Evolutionary conservation across 2,797 vertebrate species (phyloP).

Genomic region (Pteropus rufus): DNA sequence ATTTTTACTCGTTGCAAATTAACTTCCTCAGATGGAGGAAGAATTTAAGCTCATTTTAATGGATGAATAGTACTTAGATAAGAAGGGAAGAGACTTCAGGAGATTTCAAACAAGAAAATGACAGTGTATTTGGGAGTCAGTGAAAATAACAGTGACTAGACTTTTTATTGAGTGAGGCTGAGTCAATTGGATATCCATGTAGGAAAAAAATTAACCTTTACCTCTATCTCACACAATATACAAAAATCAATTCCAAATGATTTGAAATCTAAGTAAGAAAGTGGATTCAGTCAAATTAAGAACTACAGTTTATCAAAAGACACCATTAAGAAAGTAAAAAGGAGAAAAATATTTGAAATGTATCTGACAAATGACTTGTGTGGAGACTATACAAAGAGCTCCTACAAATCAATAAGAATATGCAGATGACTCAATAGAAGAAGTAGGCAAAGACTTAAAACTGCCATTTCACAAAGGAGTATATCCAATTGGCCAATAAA

Average conservation of each 20-base stretch:
- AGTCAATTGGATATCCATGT: background rate
- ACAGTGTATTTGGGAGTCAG: background rate
- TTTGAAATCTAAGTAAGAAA: constrained; percentile 6
- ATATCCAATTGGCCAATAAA: background rate
- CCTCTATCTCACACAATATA: background rate
- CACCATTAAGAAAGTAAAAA: background rate
- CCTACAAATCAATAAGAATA: background rate
- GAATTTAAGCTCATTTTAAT: background rate
- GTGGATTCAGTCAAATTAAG: constrained; percentile 1
- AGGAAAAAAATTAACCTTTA: background rate
- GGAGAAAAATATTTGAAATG: background rate
- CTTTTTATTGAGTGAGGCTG: constrained; percentile 5
- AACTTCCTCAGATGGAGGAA: background rate
- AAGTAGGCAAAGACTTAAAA: background rate
- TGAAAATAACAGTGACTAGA: background rate
- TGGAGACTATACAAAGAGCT: background rate
- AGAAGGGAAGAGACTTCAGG: background rate
- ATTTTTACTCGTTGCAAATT: background rate
- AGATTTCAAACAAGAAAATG: background rate
- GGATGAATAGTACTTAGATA: background rate
- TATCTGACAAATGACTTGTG: background rate
- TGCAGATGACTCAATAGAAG: background rate
- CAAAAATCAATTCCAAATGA: background rate
- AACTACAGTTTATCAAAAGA: background rate
- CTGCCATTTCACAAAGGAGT: background rate